These are phyloP conservation scores for Pocota personata DNA, from an alignment of 2,888 invertebrate genomes.

Conservation along the genomic window DNA sequence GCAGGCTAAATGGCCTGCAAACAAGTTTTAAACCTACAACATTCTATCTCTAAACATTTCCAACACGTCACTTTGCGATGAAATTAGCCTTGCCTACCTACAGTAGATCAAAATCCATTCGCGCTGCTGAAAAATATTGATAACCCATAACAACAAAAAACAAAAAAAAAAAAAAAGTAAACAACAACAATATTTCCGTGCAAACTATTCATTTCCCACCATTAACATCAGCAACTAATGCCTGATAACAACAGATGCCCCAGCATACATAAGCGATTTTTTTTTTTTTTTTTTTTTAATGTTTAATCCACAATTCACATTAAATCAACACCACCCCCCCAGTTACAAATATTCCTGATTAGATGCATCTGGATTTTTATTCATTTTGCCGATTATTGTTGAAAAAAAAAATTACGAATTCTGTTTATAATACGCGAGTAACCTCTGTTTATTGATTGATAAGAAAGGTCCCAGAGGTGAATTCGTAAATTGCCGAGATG, in stretches of 20 bases:
- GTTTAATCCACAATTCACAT: neutral
- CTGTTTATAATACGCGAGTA: conserved; percentile 11
- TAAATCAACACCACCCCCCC: conserved; percentile 12
- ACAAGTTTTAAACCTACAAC: neutral
- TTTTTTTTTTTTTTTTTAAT: neutral
- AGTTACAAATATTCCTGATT: conserved; percentile 19
- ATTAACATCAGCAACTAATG: neutral
- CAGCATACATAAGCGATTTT: neutral
- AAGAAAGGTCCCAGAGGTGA: conserved; percentile 39
- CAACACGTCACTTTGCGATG: neutral
- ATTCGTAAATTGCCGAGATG: conserved; percentile 1
- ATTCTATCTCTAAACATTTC: neutral
- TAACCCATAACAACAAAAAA: neutral
- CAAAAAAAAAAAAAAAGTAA: neutral
- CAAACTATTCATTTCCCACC: conserved; percentile 5
- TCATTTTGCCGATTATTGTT: neutral
- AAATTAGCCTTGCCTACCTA: neutral
- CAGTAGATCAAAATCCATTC: neutral
- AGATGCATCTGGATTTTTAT: conserved; percentile 58
- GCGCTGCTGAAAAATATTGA: neutral
- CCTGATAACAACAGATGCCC: conserved; percentile 31
- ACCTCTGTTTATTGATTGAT: conserved; percentile 26
- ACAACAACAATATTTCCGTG: neutral
- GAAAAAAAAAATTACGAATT: neutral
- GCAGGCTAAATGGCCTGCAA: too few relatives aligned